phyloP scores from a whole-genome alignment of 2,113 vertebrate genomes.

The Eublepharis macularius region DNA sequence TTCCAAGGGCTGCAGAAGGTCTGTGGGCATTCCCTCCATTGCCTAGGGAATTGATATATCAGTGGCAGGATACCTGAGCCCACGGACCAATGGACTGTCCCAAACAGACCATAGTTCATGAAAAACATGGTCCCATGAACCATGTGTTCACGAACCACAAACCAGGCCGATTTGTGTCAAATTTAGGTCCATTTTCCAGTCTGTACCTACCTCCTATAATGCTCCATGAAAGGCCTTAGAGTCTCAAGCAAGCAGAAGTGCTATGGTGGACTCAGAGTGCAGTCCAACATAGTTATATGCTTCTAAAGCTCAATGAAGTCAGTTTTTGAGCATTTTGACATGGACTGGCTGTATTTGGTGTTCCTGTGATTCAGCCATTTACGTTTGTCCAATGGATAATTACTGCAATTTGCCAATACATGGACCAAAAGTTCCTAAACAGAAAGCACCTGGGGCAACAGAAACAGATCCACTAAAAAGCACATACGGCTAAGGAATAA shows the following conservation, averaged over 20 bases:
- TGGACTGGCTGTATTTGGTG: background rate
- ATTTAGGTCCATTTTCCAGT: too few relatives aligned
- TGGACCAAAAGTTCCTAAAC: background rate
- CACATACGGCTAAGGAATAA: slow-evolving; percentile 34
- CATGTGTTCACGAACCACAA: too few relatives aligned
- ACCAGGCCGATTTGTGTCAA: too few relatives aligned
- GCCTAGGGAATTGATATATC: too few relatives aligned
- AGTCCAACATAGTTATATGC: too few relatives aligned
- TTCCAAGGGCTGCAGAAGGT: too few relatives aligned
- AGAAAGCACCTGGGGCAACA: slow-evolving; percentile 18
- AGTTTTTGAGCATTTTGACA: background rate
- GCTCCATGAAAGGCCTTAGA: slow-evolving; percentile 2
- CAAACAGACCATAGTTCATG: too few relatives aligned
- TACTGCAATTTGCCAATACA: background rate
- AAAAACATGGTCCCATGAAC: too few relatives aligned
- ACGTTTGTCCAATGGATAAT: slow-evolving; percentile 14
- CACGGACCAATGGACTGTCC: too few relatives aligned
- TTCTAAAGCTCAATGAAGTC: background rate
- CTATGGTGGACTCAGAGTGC: slow-evolving; percentile 20
- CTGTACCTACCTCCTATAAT: too few relatives aligned
- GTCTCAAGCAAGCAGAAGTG: slow-evolving; percentile 6
- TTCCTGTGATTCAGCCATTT: slow-evolving; percentile 9
- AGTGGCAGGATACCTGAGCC: too few relatives aligned
- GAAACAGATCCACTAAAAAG: slow-evolving; percentile 40
- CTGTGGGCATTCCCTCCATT: too few relatives aligned